phyloP scores from a whole-genome alignment of 2,888 invertebrate genomes.

The Petrolisthes manimaculis region DNA sequence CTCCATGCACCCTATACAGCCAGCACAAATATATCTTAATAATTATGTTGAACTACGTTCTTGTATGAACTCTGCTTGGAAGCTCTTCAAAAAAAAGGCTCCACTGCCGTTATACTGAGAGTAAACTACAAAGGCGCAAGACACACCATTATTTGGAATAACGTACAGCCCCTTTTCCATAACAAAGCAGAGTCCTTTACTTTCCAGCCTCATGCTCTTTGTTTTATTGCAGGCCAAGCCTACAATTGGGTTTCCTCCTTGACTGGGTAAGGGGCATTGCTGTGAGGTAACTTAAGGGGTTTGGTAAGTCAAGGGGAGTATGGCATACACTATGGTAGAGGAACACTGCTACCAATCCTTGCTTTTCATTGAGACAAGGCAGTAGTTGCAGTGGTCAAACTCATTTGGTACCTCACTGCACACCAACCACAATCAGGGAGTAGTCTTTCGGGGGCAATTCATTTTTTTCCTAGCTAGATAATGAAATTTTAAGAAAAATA shows the following conservation, averaged over 20 bases:
- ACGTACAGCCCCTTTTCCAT: slow-evolving; percentile 62
- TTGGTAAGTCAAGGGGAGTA: slow-evolving; percentile 20
- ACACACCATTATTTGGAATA: slow-evolving; percentile 61
- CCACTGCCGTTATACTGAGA: slow-evolving; percentile 61
- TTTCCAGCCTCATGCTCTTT: slow-evolving; percentile 73
- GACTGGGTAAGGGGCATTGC: slow-evolving; percentile 47
- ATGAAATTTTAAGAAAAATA: slow-evolving; percentile 50
- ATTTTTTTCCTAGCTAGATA: slow-evolving; percentile 55
- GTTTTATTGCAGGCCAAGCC: slow-evolving; percentile 58
- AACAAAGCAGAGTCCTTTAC: slow-evolving; percentile 67
- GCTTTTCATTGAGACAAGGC: slow-evolving; percentile 17
- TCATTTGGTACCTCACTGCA: slow-evolving; percentile 46
- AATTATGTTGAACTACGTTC: slow-evolving; percentile 59
- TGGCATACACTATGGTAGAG: slow-evolving; percentile 12
- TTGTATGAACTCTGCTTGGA: slow-evolving; percentile 63
- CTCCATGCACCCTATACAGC: slow-evolving; percentile 62
- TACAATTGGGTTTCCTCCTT: slow-evolving; percentile 53
- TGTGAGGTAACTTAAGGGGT: slow-evolving; percentile 43
- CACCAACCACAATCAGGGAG: slow-evolving; percentile 55
- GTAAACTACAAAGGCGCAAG: slow-evolving; percentile 59
- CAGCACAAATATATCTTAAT: slow-evolving; percentile 54
- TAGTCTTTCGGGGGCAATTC: slow-evolving; percentile 40
- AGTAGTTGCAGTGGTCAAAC: slow-evolving; percentile 9
- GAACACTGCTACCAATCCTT: slow-evolving; percentile 26
- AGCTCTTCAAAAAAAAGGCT: slow-evolving; percentile 59